Evolutionary conservation across 2,113 vertebrate genomes (phyloP).

Genomic region (Chionis minor): DNA sequence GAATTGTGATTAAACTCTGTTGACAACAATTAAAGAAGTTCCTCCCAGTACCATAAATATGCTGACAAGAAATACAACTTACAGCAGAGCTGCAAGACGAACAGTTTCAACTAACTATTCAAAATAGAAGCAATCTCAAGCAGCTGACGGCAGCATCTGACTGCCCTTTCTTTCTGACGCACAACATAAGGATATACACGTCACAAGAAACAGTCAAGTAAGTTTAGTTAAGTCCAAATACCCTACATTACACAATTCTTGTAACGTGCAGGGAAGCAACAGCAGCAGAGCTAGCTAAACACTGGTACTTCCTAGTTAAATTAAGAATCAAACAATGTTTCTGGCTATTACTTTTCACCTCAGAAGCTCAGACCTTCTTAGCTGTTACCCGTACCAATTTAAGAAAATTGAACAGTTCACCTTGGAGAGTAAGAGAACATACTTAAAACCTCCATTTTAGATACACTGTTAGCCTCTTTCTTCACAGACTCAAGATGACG

Average conservation of each 20-base stretch:
- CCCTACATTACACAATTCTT: neutral
- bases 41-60: neutral
- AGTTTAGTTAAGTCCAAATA: neutral
- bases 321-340: neutral
- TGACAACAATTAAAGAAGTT: slow-evolving; percentile 21
- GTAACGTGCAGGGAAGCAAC: neutral
- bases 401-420: neutral
- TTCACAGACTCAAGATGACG: neutral
- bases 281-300: neutral
- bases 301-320: neutral
- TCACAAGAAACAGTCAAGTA: neutral
- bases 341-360: neutral
- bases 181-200: neutral
- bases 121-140: neutral
- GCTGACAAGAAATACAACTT: slow-evolving; percentile 20
- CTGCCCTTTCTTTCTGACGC: neutral
- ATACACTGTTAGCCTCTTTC: neutral
- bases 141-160: neutral
- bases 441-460: neutral
- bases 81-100: neutral
- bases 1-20: neutral
- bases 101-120: neutral
- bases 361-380: neutral
- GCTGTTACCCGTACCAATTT: neutral
- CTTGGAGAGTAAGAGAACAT: neutral